Evolutionary conservation across 2,797 vertebrate genomes (phyloP).

Genomic region (Danio choprae): DNA sequence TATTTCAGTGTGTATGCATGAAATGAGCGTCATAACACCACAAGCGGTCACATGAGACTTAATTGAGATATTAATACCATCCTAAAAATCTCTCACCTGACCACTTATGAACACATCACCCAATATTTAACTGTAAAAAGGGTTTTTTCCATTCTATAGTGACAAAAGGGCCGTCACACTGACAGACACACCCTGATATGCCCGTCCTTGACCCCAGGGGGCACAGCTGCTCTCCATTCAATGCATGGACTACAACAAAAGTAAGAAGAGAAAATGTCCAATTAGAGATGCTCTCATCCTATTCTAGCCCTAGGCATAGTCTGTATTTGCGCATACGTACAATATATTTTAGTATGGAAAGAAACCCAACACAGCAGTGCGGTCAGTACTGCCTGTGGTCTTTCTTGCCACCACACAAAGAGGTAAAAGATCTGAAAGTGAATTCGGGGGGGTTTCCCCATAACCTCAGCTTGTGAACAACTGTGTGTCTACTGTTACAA

Average conservation of each 20-base stretch:
- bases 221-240: conserved; percentile 68
- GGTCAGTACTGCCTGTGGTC: conserved; percentile 44
- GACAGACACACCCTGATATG: conserved; percentile 18
- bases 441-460: conserved; percentile 33
- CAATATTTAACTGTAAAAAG: not conserved
- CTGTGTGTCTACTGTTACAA: conserved; percentile 25
- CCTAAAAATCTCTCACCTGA: not conserved
- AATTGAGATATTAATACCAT: not conserved
- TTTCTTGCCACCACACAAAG: conserved; percentile 43
- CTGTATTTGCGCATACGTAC: not conserved
- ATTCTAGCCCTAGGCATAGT: conserved; percentile 46
- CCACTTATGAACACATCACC: not conserved
- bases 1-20: no score
- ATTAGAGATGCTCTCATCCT: conserved; percentile 48
- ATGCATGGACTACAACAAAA: conserved; percentile 40
- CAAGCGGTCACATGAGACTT: not conserved
- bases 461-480: conserved; percentile 26
- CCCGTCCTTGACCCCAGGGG: conserved; percentile 58
- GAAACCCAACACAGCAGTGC: conserved; percentile 33
- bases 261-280: conserved; percentile 43
- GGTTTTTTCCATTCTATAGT: not conserved
- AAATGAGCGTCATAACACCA: not conserved
- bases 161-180: conserved; percentile 6
- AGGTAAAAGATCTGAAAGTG: not conserved
- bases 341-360: not conserved